Conservation (phyloP, 37 sponge, comb jelly and placozoan species). For the Halisarca cf. caerulea region DNA sequence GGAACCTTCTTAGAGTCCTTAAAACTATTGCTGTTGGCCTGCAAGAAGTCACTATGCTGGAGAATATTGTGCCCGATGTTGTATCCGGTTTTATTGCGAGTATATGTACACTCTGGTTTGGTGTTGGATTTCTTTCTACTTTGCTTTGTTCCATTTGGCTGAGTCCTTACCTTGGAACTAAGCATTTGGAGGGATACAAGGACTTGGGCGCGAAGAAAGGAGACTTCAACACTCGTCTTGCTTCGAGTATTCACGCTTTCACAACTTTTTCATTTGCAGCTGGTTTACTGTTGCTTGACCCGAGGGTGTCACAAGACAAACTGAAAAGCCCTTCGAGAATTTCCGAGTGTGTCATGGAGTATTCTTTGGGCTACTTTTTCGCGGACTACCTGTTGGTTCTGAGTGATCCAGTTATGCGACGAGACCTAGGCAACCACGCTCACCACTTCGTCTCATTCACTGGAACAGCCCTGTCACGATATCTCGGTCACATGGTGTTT, state of each 20-base stretch:
- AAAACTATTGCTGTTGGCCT: too few relatives aligned
- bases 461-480: conserved; percentile 33
- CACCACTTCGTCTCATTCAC: conserved; percentile 53
- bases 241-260: conserved; percentile 66
- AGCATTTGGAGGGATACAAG: conserved; percentile 4
- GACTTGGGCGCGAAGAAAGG: background rate
- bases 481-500: conserved; percentile 39
- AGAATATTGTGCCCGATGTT: too few relatives aligned
- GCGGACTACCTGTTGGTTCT: conserved; percentile 51
- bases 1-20: too few relatives aligned
- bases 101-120: background rate
- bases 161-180: conserved; percentile 25
- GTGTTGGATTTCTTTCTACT: conserved; percentile 13
- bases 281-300: conserved; percentile 26
- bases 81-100: too few relatives aligned
- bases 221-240: conserved; percentile 45
- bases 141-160: conserved; percentile 9
- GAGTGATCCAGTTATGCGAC: conserved; percentile 43
- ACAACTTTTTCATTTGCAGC: background rate
- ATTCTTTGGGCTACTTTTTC: conserved; percentile 65
- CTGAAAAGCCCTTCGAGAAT: conserved; percentile 39
- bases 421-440: background rate
- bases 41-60: too few relatives aligned
- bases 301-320: background rate
- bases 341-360: conserved; percentile 38